These are phyloP conservation scores for Discoglossus pictus DNA, from an alignment of 2,797 vertebrate genomes.

Conservation along the genomic window DNA sequence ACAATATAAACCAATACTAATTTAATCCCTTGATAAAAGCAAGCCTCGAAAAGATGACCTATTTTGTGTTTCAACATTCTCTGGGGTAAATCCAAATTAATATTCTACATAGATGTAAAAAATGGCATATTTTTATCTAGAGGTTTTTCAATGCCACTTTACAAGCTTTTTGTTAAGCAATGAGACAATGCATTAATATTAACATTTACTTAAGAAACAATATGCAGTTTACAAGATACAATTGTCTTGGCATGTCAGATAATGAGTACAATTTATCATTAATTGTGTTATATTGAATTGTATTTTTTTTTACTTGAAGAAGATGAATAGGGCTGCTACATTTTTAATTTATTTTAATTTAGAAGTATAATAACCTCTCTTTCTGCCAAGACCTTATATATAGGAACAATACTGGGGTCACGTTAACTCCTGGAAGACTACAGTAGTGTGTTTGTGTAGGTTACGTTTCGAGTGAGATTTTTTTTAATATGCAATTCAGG, in stretches of 20 bases:
- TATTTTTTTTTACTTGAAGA: conserved; percentile 1
- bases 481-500: no score
- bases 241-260: conserved; percentile 2
- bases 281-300: conserved; percentile 1
- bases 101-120: conserved; percentile 26
- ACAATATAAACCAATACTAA: conserved; percentile 31
- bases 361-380: conserved; percentile 17
- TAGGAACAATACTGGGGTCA: conserved; percentile 12
- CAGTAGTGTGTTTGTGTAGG: neutral
- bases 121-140: conserved; percentile 27
- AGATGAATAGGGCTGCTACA: neutral
- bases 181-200: neutral
- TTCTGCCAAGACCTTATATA: neutral
- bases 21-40: conserved; percentile 29
- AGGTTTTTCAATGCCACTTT: conserved; percentile 14
- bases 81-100: conserved; percentile 37
- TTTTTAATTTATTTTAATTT: conserved; percentile 6
- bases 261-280: conserved; percentile 8
- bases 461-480: no score
- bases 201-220: neutral
- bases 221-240: conserved; percentile 8
- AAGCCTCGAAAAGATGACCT: conserved; percentile 38
- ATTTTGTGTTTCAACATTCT: conserved; percentile 33
- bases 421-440: neutral
- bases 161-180: conserved; percentile 1